Conservation (phyloP, 2,797 vertebrate species). For the Serranus cabrilla region DNA sequence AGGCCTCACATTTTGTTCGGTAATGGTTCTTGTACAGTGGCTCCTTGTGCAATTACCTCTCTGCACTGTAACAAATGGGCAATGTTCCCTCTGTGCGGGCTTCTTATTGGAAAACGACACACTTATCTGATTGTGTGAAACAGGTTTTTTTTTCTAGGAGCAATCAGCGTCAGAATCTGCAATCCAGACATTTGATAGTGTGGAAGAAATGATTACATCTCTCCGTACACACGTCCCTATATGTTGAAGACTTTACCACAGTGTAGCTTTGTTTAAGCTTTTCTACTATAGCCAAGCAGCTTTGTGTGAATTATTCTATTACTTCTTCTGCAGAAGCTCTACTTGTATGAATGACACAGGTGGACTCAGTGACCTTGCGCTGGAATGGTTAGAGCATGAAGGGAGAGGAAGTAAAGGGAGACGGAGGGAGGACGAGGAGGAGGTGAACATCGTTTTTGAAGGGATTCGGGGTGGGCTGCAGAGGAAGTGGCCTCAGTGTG, state of each 20-base stretch:
- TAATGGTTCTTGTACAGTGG: slow-evolving; percentile 47
- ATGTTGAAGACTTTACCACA: slow-evolving; percentile 21
- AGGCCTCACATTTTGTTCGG: slow-evolving; percentile 51
- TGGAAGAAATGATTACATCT: slow-evolving; percentile 18
- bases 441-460: slow-evolving; percentile 44
- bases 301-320: background rate
- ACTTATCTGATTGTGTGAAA: slow-evolving; percentile 52
- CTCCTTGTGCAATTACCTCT: slow-evolving; percentile 63
- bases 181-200: slow-evolving; percentile 31
- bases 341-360: slow-evolving; percentile 9
- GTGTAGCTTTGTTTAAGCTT: background rate
- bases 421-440: slow-evolving; percentile 48
- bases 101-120: slow-evolving; percentile 33
- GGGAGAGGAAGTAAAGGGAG: slow-evolving; percentile 59
- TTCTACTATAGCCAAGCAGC: background rate
- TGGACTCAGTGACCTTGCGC: slow-evolving; percentile 33
- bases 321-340: background rate
- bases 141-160: slow-evolving; percentile 8
- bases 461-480: slow-evolving; percentile 61
- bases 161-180: slow-evolving; percentile 43
- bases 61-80: slow-evolving; percentile 42
- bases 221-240: background rate
- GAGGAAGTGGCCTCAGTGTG: slow-evolving; percentile 79
- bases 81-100: slow-evolving; percentile 23
- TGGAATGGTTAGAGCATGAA: slow-evolving; percentile 51